Evolutionary conservation across 1,140 invertebrate genomes (phyloP).

Genomic region (Rhopalosiphum maidis): DNA sequence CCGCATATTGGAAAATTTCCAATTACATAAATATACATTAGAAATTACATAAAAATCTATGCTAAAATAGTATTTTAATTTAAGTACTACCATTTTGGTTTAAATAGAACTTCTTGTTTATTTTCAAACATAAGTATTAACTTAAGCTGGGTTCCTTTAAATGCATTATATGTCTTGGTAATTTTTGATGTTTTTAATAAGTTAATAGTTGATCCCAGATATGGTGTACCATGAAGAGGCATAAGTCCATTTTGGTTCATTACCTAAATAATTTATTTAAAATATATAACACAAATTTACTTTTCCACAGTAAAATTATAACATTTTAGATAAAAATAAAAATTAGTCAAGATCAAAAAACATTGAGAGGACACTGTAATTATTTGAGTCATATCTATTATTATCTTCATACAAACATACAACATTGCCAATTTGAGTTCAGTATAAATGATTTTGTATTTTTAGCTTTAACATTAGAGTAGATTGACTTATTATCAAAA

Average conservation of each 20-base stretch:
- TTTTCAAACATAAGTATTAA: slow-evolving; percentile 79
- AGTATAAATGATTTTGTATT: too few species aligned
- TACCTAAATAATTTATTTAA: slow-evolving; percentile 68
- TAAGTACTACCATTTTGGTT: slow-evolving; percentile 76
- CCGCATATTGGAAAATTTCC: too few species aligned
- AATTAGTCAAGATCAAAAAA: background rate
- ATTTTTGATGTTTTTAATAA: slow-evolving; percentile 76
- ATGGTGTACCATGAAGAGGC: slow-evolving; percentile 68
- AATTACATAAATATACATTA: too few species aligned
- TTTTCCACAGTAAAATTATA: background rate
- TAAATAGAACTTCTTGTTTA: slow-evolving; percentile 83
- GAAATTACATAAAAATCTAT: too few species aligned
- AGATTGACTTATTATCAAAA: too few species aligned
- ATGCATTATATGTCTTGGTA: slow-evolving; percentile 75
- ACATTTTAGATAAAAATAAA: background rate
- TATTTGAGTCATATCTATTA: too few species aligned
- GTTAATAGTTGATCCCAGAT: slow-evolving; percentile 75
- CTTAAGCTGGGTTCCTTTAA: slow-evolving; percentile 89
- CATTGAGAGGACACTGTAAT: too few species aligned
- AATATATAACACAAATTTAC: background rate
- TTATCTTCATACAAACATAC: too few species aligned
- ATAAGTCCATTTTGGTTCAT: slow-evolving; percentile 72
- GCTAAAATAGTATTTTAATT: too few species aligned
- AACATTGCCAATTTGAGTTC: too few species aligned
- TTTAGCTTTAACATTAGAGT: too few species aligned